Conservation (phyloP, 2,113 vertebrate genomes). For the Phalacrocorax brasilianus region DNA sequence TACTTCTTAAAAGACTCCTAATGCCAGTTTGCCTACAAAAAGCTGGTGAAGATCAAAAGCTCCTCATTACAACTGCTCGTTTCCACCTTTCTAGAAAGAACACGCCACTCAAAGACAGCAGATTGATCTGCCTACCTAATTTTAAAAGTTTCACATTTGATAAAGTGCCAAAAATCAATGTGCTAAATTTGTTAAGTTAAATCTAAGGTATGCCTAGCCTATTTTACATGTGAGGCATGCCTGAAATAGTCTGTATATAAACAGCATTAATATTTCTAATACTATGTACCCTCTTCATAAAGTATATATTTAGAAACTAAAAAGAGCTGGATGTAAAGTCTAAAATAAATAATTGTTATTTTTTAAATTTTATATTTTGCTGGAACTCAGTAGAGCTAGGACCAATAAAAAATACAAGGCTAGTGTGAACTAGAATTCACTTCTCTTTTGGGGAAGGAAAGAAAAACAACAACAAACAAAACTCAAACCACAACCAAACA, state of each 20-base stretch:
- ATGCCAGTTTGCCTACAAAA: not conserved
- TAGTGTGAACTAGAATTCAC: not conserved
- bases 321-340: not conserved
- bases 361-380: not conserved
- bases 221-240: not conserved
- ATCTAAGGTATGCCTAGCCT: not conserved
- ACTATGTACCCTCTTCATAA: not conserved
- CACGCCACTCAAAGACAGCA: slow-evolving; percentile 24
- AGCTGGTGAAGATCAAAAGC: slow-evolving; percentile 13
- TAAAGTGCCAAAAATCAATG: not conserved
- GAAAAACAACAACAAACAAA: too few relatives aligned
- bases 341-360: not conserved
- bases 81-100: slow-evolving; percentile 15
- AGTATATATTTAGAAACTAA: not conserved
- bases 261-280: not conserved
- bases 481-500: not conserved
- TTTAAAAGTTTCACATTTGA: not conserved
- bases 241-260: not conserved
- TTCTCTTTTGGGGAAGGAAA: not conserved
- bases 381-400: not conserved
- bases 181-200: not conserved
- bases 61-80: not conserved
- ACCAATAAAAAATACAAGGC: not conserved
- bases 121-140: not conserved
- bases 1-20: slow-evolving; percentile 1